Base-by-base conservation (phyloP, 2,113 vertebrate genomes). In the Potamarius usumacintae region DNA sequence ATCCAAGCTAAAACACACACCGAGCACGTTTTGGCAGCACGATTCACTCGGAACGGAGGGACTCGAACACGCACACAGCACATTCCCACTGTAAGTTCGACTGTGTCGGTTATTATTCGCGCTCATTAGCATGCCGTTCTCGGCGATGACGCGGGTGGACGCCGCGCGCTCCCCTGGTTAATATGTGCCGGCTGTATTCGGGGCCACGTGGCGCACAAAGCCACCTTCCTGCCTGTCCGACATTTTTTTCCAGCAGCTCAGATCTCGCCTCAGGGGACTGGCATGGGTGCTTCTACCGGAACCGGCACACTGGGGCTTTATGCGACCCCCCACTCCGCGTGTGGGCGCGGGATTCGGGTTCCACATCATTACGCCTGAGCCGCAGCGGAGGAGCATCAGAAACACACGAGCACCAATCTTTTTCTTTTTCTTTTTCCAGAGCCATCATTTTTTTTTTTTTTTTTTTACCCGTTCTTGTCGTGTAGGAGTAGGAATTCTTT, bases 341-440 rank as follows among this genome's bases (percentile, higher is more conserved):
- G 93, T 95, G 92, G 93, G 94, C 86, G 90, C 89, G 71, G 83
- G 87, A 91, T 91, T 92, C 69, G 65, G 83, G 90, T 90, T 90
- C 93, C 92, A 92, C 93, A 93, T 93, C 93, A 93, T 94, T 94
- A 94, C 92, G 90, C 92, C 89, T 88, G 82, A 90, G 91, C 87
- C 85, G 88, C 92, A 91, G 90, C 89, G 89, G 89, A 80, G 48
- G 85, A 53, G 85, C 48, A 85, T 67, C 90, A 82, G 80, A 89
- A 89, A 76, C 87, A 85, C 85, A 86, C 30, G 76, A 87, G 82
- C 91, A 94, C 94, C 92, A 93, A 91, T 93, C 92, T 74, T 82
- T 88, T 58, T n/a, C 9, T 25, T 83, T 67, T 83, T 60, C 14
- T 57, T 62, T 42, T 67, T 63, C 80, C 83, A 85, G 58, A 88